Evolutionary conservation across 2,113 vertebrate genomes (phyloP).

Genomic region (Dromas ardeola): DNA sequence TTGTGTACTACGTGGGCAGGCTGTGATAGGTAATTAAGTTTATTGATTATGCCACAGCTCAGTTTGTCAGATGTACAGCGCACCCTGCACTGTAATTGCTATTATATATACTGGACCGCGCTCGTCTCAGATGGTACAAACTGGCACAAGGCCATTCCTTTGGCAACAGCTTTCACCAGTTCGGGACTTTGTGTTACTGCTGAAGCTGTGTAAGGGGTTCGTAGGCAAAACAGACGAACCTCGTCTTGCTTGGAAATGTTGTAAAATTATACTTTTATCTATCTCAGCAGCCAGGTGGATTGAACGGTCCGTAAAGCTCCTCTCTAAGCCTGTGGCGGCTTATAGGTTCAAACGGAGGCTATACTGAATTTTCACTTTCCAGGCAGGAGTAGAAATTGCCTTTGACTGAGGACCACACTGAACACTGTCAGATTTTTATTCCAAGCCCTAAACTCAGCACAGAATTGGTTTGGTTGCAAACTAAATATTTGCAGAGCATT

Average conservation of each 20-base stretch:
- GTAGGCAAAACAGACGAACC: background rate
- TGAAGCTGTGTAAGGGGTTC: background rate
- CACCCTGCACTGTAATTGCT: constrained; percentile 21
- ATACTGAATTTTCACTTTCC: background rate
- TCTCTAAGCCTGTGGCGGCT: constrained; percentile 1
- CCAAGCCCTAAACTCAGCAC: background rate
- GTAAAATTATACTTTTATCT: constrained; percentile 25
- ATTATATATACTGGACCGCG: constrained; percentile 11
- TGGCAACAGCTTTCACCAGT: background rate
- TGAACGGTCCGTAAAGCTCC: background rate
- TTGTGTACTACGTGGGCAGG: constrained; percentile 49
- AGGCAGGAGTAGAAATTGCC: background rate
- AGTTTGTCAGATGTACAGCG: constrained; percentile 23
- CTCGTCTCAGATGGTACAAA: background rate
- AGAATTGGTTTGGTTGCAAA: background rate
- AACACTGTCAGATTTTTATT: background rate
- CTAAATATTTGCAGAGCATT: background rate
- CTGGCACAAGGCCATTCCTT: constrained; percentile 1
- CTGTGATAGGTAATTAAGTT: constrained; percentile 70
- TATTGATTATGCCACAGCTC: constrained; percentile 65
- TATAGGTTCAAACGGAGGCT: background rate
- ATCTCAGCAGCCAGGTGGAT: background rate
- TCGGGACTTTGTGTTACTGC: background rate
- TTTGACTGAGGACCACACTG: background rate
- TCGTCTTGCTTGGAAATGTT: background rate